Evolutionary conservation across 1,140 invertebrate genomes (phyloP), one percentile per base, ranked within the genome.

Genomic region (Acyrthosiphon pisum): DNA sequence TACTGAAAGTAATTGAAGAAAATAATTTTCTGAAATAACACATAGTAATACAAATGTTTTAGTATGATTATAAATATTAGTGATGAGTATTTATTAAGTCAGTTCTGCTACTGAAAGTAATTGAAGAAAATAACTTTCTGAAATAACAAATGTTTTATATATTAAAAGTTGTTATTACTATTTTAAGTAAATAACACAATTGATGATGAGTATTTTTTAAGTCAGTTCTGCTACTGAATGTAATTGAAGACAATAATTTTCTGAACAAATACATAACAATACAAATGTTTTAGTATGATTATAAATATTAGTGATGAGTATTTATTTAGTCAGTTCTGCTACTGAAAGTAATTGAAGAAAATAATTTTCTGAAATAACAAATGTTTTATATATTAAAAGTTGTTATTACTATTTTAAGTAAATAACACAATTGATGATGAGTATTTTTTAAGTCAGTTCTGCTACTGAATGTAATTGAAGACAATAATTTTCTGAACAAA

Each of bases 191-290:
- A 37, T 37, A 37, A 37, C 37, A 37, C 30, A 30, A 35, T 48
- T 53, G n/a, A 1, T 35, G 83, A 84, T 86, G 84, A 86, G 23
- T 30, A 22, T 60, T 90, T 26, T 8, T 46, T 48, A 3, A 76
- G 90, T 91, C 44, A 48, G 30, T 91, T 91, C 46, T 83, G 44
- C 68, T 91, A 83, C 90, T 91, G 46, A 91, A 30, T 91, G 44
- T 26, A 35, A 48, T 48, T 56, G 48, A 53, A 37, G 35, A 89
- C 1, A 37, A 23, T 23, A 20, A n/a, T 90, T 22, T 50, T 48
- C 86, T 50, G 44, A 81, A 46, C 35, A 22, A 35, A 88, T 88
- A 88, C 11, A 6, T 91, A 81, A 0, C 20, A 44, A 26, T 83
- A 22, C 7, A 41, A 8, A 60, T 60, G 11, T 56, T 8, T 48